Evolutionary conservation across 2,888 invertebrate species (phyloP), one percentile per base, ranked within the genome.

Genomic region (Oeneis ivallda): DNA sequence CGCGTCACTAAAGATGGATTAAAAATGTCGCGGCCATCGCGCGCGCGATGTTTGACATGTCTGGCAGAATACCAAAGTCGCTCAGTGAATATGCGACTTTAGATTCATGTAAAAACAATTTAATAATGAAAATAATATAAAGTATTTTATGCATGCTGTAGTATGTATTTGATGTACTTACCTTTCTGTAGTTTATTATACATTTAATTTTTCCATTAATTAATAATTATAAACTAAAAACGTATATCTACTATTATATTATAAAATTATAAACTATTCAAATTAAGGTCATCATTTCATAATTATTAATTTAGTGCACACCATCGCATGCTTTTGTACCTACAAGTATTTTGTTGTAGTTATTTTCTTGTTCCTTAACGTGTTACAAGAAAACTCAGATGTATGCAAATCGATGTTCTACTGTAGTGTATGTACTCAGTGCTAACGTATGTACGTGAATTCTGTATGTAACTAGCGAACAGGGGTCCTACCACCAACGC

Each of bases 81-180:
- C 26, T 26, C 26, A 26, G 26, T 26, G 26, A 26, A 26, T 26
- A 26, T 26, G 26, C 26, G 26, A 26, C 26, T 26, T 26, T 69
- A 71, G 70, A 60, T 64, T 63, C 65, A 70, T 70, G 65, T 67
- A 67, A 59, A 59, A 60, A 60, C 47, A 60, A 50, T 60, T 41
- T 41, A 56, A 41, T 56, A 56, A 26, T 15, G 65, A 53, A 70
- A 43, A 52, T 65, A 43, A 52, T 65, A 45, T 58, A 53, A 60
- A 43, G 52, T 49, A 57, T 17, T 57, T 50, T 63, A 53, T 66
- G 74, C 74, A 74, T 74, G 74, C 61, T 34, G 60, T 72, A 70
- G 64, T 0, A 10, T 39, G 8, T 17, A 37, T 62, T 73, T 67
- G 49, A 26, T 66, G 75, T 72, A 66, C n/a, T n/a, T 69, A 41